Percentiles rank a stretch among this genome's conserved stretches.
These are phyloP conservation scores for Pseudomyrmex sp. DNA, from an alignment of 1,140 invertebrate species.

Conservation along the genomic window DNA sequence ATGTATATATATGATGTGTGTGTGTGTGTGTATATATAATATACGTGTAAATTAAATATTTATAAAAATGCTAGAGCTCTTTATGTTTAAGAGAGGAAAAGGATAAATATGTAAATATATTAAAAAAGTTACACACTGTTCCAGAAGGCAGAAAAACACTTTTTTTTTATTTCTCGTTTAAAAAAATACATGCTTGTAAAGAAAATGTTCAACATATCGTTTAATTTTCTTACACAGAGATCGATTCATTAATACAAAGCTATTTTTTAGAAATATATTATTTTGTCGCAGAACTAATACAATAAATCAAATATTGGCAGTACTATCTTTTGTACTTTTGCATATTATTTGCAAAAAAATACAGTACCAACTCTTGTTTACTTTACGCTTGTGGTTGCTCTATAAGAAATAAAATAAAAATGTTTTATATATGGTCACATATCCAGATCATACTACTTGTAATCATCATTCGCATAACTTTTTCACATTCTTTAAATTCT, in stretches of 20 bases:
- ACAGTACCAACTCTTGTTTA: conserved; percentile 40
- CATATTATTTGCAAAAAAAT: conserved; percentile 32
- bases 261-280: background rate
- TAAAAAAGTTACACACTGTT: conserved; percentile 69
- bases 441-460: background rate
- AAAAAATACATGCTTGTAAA: conserved; percentile 67
- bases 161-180: conserved; percentile 80
- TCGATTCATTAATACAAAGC: too few species aligned
- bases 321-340: conserved; percentile 31
- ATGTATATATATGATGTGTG: background rate
- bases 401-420: conserved; percentile 38
- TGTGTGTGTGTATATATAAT: background rate
- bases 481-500: background rate
- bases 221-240: conserved; percentile 32
- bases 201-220: conserved; percentile 63
- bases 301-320: conserved; percentile 47
- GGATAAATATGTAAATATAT: conserved; percentile 53
- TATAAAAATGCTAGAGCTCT: conserved; percentile 43
- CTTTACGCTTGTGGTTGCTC: conserved; percentile 34
- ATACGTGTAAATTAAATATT: conserved; percentile 28
- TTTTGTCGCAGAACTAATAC: conserved; percentile 43
- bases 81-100: conserved; percentile 54
- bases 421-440: conserved; percentile 15
- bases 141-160: conserved; percentile 75
- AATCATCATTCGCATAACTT: conserved; percentile 15